phyloP scores from a whole-genome alignment of 2,888 invertebrate genomes.

The Dryomyza anilis region DNA sequence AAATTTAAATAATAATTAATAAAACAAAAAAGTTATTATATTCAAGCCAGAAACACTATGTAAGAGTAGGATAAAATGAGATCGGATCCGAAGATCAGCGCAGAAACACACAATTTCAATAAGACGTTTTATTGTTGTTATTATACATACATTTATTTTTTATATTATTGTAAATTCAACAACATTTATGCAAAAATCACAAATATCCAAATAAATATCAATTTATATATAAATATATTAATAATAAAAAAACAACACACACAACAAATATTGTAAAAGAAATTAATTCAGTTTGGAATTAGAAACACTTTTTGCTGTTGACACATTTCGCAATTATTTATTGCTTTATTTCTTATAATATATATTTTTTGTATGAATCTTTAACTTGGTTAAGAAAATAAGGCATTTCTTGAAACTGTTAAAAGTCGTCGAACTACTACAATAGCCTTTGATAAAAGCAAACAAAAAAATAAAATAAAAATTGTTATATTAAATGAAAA shows the following conservation, averaged over 20 bases:
- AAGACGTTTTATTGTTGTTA: conserved; percentile 21
- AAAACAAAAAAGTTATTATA: not conserved
- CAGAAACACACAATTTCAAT: not conserved
- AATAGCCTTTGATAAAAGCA: conserved; percentile 22
- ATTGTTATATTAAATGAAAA: conserved; percentile 18
- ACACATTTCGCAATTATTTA: not conserved
- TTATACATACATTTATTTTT: conserved; percentile 14
- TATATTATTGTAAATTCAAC: conserved; percentile 13
- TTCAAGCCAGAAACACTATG: conserved; percentile 1
- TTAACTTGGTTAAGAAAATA: not conserved
- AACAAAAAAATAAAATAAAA: conserved; percentile 12
- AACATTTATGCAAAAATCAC: not conserved
- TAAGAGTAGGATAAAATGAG: too few species aligned
- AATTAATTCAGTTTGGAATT: not conserved
- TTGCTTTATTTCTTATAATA: not conserved
- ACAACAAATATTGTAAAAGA: not conserved
- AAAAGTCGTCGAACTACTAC: conserved; percentile 30
- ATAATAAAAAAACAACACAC: not conserved
- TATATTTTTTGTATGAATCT: not conserved
- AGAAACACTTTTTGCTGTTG: not conserved
- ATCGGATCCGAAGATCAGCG: not conserved
- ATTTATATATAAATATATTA: not conserved
- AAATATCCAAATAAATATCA: conserved; percentile 3
- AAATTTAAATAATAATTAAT: not conserved
- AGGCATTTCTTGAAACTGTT: conserved; percentile 28